These are phyloP conservation scores for Caenorhabditis sp. DNA, from an alignment of 2,888 invertebrate genomes.

Conservation along the genomic window DNA sequence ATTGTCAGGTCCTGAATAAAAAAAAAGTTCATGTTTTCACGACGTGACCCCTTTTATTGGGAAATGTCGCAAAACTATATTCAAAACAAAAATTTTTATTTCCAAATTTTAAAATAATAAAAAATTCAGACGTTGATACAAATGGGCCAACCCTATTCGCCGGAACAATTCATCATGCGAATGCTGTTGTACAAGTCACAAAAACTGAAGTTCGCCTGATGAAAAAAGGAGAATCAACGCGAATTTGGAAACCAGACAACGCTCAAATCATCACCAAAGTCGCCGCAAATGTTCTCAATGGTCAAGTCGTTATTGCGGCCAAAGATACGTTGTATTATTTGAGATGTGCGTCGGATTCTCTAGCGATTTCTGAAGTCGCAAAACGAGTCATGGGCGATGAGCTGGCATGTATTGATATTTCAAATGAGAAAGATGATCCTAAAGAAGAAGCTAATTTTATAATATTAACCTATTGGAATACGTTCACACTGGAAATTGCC, in stretches of 20 bases:
- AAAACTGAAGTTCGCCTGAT: constrained; percentile 81
- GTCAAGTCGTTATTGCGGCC: constrained; percentile 56
- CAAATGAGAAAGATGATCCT: constrained; percentile 76
- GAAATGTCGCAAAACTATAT: too few species aligned
- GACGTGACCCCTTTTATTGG: too few species aligned
- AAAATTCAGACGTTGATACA: constrained; percentile 82
- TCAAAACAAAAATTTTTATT: too few species aligned
- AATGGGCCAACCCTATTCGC: constrained; percentile 93
- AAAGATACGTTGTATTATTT: constrained; percentile 51
- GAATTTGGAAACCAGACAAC: constrained; percentile 38
- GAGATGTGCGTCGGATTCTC: constrained; percentile 33
- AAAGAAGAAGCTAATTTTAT: constrained; percentile 76
- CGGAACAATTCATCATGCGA: constrained; percentile 75
- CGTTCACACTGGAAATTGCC: constrained; percentile 88
- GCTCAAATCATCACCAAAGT: constrained; percentile 34
- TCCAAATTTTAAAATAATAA: too few species aligned
- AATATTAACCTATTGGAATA: constrained; percentile 95
- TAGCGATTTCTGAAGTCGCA: constrained; percentile 37
- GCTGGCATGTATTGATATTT: constrained; percentile 93
- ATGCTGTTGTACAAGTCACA: constrained; percentile 72
- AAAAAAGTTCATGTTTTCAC: too few species aligned
- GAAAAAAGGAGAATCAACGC: constrained; percentile 74
- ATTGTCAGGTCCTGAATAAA: too few species aligned
- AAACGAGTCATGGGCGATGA: constrained; percentile 83
- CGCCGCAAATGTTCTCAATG: constrained; percentile 66